These are phyloP conservation scores for Pinna nobilis DNA, from an alignment of 1,140 invertebrate genomes.

Conservation along the genomic window DNA sequence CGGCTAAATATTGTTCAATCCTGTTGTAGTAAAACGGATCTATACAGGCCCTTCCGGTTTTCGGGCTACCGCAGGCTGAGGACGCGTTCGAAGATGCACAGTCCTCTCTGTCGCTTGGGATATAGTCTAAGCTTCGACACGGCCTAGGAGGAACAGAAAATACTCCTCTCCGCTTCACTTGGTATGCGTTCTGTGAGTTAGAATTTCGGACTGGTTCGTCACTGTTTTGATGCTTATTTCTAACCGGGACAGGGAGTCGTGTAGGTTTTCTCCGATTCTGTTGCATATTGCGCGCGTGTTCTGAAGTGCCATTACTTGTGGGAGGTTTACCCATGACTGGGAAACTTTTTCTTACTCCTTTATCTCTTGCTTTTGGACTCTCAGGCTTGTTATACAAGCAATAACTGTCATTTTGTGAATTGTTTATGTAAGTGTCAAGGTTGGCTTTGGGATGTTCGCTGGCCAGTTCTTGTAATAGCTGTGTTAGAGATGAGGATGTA, in stretches of 20 bases:
- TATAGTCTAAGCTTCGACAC: slow-evolving; percentile 72
- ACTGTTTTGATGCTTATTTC: slow-evolving; percentile 27
- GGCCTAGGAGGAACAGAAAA: slow-evolving; percentile 63
- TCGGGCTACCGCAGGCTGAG: slow-evolving; percentile 66
- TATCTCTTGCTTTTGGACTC: background rate
- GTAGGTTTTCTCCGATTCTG: slow-evolving; percentile 8
- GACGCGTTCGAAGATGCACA: slow-evolving; percentile 56
- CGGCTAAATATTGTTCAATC: slow-evolving; percentile 43
- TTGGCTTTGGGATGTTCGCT: slow-evolving; percentile 46
- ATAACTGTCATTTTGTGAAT: background rate
- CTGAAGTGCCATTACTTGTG: background rate
- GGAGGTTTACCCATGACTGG: slow-evolving; percentile 26
- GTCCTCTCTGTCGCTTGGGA: slow-evolving; percentile 70
- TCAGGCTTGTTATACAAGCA: background rate
- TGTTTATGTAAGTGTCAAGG: slow-evolving; percentile 5
- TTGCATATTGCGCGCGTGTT: background rate
- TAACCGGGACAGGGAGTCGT: slow-evolving; percentile 7
- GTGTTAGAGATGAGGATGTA: slow-evolving; percentile 58
- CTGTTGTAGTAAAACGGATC: slow-evolving; percentile 37
- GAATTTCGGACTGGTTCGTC: slow-evolving; percentile 12
- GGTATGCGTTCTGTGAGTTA: slow-evolving; percentile 56
- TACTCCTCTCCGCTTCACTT: slow-evolving; percentile 66
- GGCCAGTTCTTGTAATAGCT: slow-evolving; percentile 62
- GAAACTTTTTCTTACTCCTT: slow-evolving; percentile 8
- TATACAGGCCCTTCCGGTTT: slow-evolving; percentile 49